phyloP scores from a whole-genome alignment of 2,888 invertebrate genomes.

The Mythimna loreyi region DNA sequence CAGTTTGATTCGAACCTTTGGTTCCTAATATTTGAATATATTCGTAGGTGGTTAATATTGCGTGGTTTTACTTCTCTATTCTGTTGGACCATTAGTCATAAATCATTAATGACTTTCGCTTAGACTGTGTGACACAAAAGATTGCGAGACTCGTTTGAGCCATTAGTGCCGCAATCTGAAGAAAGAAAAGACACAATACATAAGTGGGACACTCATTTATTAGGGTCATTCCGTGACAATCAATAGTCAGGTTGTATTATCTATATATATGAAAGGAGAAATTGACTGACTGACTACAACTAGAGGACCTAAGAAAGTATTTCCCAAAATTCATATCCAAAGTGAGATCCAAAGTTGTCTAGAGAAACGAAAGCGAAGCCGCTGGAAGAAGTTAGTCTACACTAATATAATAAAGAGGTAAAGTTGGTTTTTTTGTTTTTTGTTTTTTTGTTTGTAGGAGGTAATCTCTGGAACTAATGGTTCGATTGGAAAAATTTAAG shows the following conservation, averaged over 20 bases:
- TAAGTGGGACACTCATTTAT: conserved; percentile 25
- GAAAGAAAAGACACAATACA: not conserved
- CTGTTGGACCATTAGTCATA: conserved; percentile 6
- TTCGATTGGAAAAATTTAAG: no score
- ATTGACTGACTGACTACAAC: no score
- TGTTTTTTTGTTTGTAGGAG: no score
- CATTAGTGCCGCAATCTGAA: not conserved
- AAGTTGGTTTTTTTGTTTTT: no score
- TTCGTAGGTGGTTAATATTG: conserved; percentile 4
- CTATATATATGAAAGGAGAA: not conserved
- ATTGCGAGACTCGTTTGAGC: conserved; percentile 19
- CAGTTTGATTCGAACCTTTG: not conserved
- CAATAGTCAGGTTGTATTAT: conserved; percentile 8
- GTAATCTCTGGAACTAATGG: no score
- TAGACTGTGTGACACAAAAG: not conserved
- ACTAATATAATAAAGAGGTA: no score
- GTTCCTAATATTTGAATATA: conserved; percentile 1
- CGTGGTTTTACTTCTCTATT: not conserved
- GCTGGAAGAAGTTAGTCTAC: no score
- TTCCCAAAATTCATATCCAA: no score
- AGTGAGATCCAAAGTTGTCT: no score
- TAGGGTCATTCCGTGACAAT: conserved; percentile 14
- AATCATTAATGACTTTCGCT: conserved; percentile 21
- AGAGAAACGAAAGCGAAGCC: no score
- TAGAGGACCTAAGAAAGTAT: no score